Base-by-base conservation (phyloP, 2,113 vertebrate genomes). In the Perognathus longimembris region DNA sequence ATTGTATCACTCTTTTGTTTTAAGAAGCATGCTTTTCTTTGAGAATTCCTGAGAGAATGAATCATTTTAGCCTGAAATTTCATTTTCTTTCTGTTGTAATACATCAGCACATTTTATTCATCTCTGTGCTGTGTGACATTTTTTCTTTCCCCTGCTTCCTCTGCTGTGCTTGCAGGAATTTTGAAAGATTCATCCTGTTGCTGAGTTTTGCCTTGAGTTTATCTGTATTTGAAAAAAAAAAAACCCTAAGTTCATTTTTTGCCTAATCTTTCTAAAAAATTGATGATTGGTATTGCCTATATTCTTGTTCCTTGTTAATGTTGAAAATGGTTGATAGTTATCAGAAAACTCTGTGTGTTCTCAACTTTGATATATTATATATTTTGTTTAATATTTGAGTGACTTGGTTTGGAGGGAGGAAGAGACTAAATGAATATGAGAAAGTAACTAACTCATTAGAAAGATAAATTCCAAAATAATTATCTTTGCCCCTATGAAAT, bases 81-180 rank as follows among this genome's bases (percentile, higher is more conserved):
- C 30, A 86, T 89, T 95, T 91, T n/a, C 74, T 75, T 79, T 75
- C 67, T 83, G 36, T 90, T 91, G 66, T 74, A 91, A 69, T 63
- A 34, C n/a, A 84, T 74, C 32, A 77, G 88, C 20, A 87, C 7
- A 76, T 83, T 38, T 82, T 79, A 73, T 90, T 86, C 90, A 63
- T 83, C 38, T 92, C 34, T 40, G 15, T 66, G 69, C n/a, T 63
- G 36, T 75, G 12, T 95, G 81, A 84, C 77, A 88, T 93, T 94
- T 91, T 5, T 22, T 30, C 83, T 89, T 91, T 7, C 17, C 28
- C 63, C 18, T 57, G 17, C 54, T 75, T 83, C 74, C 59, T 86
- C 38, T 81, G 59, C 42, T 89, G 59, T 34, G 50, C 22, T 89
- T 89, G 20, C 57, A 81, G 18, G 26, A 80, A 77, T 24, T 80